phyloP scores from a whole-genome alignment of 2,113 vertebrate species.

The Tachycineta bicolor region DNA sequence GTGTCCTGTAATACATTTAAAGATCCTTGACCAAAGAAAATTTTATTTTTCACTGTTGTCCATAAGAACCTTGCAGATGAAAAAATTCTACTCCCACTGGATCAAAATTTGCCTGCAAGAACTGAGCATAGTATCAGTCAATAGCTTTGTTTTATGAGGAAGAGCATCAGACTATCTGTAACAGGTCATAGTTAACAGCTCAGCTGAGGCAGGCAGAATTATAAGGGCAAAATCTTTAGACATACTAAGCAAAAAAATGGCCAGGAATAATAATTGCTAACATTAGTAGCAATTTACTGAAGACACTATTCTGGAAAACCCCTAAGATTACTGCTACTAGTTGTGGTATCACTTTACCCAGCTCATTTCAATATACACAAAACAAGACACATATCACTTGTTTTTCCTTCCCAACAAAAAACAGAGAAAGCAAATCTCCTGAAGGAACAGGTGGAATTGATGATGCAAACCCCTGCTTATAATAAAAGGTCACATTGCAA shows the following conservation, averaged over 20 bases:
- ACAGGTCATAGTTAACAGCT: not conserved
- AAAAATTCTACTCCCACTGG: not conserved
- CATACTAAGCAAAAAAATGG: not conserved
- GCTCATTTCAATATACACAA: not conserved
- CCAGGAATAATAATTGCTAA: not conserved
- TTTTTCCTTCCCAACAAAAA: not conserved
- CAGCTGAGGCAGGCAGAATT: not conserved
- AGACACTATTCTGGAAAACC: not conserved
- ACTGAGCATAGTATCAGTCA: not conserved
- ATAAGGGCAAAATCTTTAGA: not conserved
- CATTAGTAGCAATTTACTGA: not conserved
- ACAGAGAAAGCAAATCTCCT: not conserved
- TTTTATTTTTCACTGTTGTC: not conserved
- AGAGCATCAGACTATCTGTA: not conserved
- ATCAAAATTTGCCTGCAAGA: not conserved
- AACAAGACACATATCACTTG: not conserved
- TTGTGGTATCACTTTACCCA: not conserved
- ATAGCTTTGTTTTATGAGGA: not conserved
- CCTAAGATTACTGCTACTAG: not conserved
- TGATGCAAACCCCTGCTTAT: not conserved
- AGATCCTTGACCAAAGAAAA: not conserved
- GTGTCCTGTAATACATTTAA: not conserved
- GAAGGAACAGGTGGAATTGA: not conserved
- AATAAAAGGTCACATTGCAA: not conserved
- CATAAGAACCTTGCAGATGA: not conserved